A percentile compares a stretch with the other conserved stretches of the same genome.
Evolutionary conservation across 2,797 vertebrate genomes (phyloP).

Genomic region (Crocodylus rhombifer): DNA sequence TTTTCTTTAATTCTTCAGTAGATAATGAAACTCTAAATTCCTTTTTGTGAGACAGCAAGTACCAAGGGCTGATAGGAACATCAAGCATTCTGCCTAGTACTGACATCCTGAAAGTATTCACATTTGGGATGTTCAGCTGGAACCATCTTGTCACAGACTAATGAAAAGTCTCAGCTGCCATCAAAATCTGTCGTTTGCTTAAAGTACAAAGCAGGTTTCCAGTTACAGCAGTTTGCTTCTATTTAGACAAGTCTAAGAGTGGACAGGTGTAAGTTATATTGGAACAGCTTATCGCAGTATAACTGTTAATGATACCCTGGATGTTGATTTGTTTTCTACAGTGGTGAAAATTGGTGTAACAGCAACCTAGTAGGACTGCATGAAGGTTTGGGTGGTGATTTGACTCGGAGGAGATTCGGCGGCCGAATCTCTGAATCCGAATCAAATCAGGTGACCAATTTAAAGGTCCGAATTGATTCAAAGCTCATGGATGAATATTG

Average conservation of each 20-base stretch:
- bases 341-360: too few relatives aligned
- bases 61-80: not conserved
- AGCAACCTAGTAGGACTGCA: too few relatives aligned
- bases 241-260: not conserved
- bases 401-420: too few relatives aligned
- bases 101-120: not conserved
- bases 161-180: not conserved
- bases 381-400: too few relatives aligned
- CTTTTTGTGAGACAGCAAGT: not conserved
- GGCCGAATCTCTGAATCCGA: too few relatives aligned
- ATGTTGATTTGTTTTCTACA: too few relatives aligned
- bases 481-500: too few relatives aligned
- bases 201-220: not conserved
- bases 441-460: too few relatives aligned
- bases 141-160: accelerated
- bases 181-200: accelerated
- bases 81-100: not conserved
- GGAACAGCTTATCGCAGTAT: too few relatives aligned
- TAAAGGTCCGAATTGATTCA: too few relatives aligned
- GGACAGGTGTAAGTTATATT: too few relatives aligned
- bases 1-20: conserved; percentile 33
- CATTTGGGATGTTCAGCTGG: not conserved
- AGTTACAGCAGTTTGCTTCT: not conserved
- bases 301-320: too few relatives aligned
- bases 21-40: not conserved